phyloP scores from a whole-genome alignment of 37 sponge, comb jelly and placozoan species.

The Cliona cf. orientalis region DNA sequence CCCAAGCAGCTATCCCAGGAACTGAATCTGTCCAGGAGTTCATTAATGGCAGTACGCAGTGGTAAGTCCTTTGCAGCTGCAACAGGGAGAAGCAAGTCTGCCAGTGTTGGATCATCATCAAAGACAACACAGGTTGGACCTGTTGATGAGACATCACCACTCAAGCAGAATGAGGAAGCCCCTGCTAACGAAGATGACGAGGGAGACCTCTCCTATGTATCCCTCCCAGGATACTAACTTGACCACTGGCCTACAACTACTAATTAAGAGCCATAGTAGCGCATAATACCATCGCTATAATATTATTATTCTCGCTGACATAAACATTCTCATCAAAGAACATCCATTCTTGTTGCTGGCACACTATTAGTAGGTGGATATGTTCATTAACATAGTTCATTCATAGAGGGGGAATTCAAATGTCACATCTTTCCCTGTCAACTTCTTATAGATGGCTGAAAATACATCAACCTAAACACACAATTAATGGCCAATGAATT shows the following conservation, averaged over 20 bases:
- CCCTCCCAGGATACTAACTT: too few relatives aligned
- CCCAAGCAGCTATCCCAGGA: slow-evolving; percentile 12
- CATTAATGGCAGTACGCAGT: slow-evolving; percentile 16
- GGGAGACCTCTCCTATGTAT: too few relatives aligned
- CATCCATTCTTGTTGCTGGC: neutral
- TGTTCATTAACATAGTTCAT: slow-evolving; percentile 21
- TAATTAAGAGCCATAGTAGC: too few relatives aligned
- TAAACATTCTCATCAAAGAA: neutral
- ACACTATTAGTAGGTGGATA: neutral
- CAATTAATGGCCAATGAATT: neutral
- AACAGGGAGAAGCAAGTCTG: neutral
- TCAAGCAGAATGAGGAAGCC: neutral
- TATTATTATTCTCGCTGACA: too few relatives aligned
- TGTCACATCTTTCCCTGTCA: slow-evolving; percentile 98
- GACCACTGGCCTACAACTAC: too few relatives aligned
- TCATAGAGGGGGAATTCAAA: slow-evolving; percentile 90
- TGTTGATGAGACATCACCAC: slow-evolving; percentile 5
- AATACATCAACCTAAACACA: slow-evolving; percentile 82
- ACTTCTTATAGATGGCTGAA: slow-evolving; percentile 89
- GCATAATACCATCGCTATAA: neutral
- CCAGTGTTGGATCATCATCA: too few relatives aligned
- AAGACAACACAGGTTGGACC: neutral
- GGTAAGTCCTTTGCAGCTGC: neutral
- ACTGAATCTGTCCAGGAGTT: neutral
- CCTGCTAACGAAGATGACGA: neutral